Evolutionary conservation across 1,140 invertebrate genomes (phyloP), one percentile per base, ranked within the genome.

Genomic region (Anastatus disparis): DNA sequence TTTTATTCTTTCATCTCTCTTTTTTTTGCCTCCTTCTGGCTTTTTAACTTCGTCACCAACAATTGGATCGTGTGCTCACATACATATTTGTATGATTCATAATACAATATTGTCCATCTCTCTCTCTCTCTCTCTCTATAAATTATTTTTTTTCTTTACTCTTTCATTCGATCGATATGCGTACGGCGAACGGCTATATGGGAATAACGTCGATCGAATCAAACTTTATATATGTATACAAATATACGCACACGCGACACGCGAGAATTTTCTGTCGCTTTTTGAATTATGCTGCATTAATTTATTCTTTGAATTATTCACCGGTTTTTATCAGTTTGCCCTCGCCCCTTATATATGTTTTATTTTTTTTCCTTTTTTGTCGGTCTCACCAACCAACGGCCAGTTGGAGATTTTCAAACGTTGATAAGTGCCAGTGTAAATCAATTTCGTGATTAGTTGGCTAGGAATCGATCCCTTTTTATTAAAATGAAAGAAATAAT

Each of bases 241-340:
- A n/a, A n/a, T n/a, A n/a, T 70, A 58, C 59, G 68, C 68, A 64
- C 59, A 40, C 59, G 40, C 40, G 40, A 40, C 68, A 70, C 61
- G 68, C 68, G 68, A 70, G 50, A n/a, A n/a, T n/a, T 64, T 48
- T 15, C 59, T 58, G 68, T 58, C 52, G 52, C 61, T 48, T 64
- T 24, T 70, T 70, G 68, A 70, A 70, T 70, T 70, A 70, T 50
- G 68, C 40, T 35, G 52, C 61, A 70, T 70, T 70, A 63, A 70
- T 70, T 70, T 70, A 70, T 70, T 61, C 61, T n/a, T n/a, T 70
- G 61, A 70, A 70, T 70, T 64, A 70, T 70, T 70, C 68, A 70
- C 59, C 63, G 44, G n/a, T n/a, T 66, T 71, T 71, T 71, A 63
- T 70, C 59, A 56, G 52, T 46, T 64, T 22, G 27, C 55, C 62